phyloP scores from a whole-genome alignment of 2,113 vertebrate species.

The Leucopsar rothschildi region DNA sequence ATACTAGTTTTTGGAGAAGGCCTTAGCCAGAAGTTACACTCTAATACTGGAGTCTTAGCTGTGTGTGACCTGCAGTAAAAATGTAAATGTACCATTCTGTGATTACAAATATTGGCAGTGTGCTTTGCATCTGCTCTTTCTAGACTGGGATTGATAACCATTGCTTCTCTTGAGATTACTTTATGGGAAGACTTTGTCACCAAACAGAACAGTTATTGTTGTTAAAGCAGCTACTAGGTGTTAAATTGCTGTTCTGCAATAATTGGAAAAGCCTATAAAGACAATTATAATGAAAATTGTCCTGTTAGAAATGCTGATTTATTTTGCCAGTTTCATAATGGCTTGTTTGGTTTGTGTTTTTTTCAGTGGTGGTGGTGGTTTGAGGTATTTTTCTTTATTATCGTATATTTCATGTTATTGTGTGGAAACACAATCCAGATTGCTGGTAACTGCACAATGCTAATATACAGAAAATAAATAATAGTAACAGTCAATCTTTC shows the following conservation, averaged over 20 bases:
- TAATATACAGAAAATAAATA: background rate
- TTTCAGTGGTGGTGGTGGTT: background rate
- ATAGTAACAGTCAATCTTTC: background rate
- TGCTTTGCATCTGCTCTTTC: background rate
- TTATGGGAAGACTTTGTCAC: background rate
- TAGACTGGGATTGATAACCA: background rate
- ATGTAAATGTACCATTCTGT: background rate
- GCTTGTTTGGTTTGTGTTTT: background rate
- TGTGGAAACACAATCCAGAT: background rate
- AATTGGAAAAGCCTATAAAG: background rate
- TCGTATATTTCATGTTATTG: background rate
- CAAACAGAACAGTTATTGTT: background rate
- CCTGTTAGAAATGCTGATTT: background rate
- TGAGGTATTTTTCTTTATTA: background rate
- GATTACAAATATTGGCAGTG: background rate
- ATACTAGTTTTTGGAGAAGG: background rate
- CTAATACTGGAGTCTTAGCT: background rate
- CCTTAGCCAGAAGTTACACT: background rate
- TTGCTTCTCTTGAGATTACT: background rate
- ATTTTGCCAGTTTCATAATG: background rate
- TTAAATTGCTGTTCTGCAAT: background rate
- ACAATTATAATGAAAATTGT: background rate
- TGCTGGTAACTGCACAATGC: background rate
- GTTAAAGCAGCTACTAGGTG: background rate
- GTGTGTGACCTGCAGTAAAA: background rate